Evolutionary conservation across 2,113 vertebrate species (phyloP), one percentile per base, ranked within the genome.

Genomic region (Pyxicephalus adspersus): DNA sequence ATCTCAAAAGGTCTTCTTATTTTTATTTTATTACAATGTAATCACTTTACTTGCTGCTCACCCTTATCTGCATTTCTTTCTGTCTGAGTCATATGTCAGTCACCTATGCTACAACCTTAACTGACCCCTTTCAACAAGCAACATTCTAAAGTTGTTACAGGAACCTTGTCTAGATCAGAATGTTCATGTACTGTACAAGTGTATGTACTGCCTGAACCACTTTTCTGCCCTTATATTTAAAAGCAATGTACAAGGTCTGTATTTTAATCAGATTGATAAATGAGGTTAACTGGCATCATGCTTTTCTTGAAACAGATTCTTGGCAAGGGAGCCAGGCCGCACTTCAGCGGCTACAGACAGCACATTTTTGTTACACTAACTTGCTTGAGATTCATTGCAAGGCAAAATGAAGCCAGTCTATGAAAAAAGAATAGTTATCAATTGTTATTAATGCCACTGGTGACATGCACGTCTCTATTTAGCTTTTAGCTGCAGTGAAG

Each of bases 211-310:
- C 28, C 18, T 74, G 71, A 74, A 58, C 71, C 71, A 38, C n/a
- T 71, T 70, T 70, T 52, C 16, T 25, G 38, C 65, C n/a, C 65
- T 70, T 70, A 50, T 55, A 54, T 58, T 57, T 34, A 58, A 60
- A 38, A 73, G 54, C 25, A 71, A 71, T 73, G 70, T 73, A 19
- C 71, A 58, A 74, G 29, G 31, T 74, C 71, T 58, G 29, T 31
- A 38, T 58, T 72, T 74, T 74, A 55, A 74, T 74, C 54, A 58
- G 71, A 74, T 29, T 57, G 28, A 74, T 58, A 58, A 29, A 74
- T 74, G 71, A 74, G 22, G 54, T 60, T 74, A 74, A 74, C 52
- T 74, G 71, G 29, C 71, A 74, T 58, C 71, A 74, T 38, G 52
- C 28, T 23, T 58, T 74, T 58, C 71, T 74, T 60, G n/a, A 29